These are phyloP conservation scores for Cremastinae sp. DNA, from an alignment of 2,888 invertebrate species.

Conservation along the genomic window DNA sequence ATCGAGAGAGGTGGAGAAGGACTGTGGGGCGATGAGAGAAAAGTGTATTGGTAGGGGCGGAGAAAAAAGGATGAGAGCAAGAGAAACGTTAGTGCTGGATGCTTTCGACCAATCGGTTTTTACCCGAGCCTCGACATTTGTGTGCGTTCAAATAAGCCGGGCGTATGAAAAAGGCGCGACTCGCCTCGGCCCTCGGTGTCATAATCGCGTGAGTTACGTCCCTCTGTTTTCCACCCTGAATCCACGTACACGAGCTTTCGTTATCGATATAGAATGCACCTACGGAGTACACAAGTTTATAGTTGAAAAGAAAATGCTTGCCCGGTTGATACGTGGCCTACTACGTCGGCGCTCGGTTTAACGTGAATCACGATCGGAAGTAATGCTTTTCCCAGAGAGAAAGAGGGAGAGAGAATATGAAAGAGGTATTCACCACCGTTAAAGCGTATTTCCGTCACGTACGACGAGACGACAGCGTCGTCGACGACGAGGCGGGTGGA, in stretches of 20 bases:
- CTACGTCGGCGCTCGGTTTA: constrained; percentile 53
- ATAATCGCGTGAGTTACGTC: not conserved
- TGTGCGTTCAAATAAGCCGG: constrained; percentile 13
- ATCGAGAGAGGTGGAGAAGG: constrained; percentile 28
- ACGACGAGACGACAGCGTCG: constrained; percentile 34
- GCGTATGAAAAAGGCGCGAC: constrained; percentile 13
- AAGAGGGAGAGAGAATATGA: too few species aligned
- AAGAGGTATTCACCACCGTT: constrained; percentile 45
- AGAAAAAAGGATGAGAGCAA: constrained; percentile 55
- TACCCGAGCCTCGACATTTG: constrained; percentile 36
- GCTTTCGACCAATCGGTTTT: constrained; percentile 58
- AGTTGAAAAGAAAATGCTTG: constrained; percentile 30
- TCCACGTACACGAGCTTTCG: not conserved
- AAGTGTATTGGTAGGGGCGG: constrained; percentile 53
- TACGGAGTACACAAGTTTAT: not conserved
- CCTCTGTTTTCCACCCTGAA: not conserved
- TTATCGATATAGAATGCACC: constrained; percentile 7
- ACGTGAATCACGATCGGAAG: constrained; percentile 66
- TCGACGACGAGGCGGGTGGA: not conserved
- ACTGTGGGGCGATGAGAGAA: constrained; percentile 32
- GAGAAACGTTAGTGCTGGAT: constrained; percentile 24
- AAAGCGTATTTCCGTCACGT: constrained; percentile 66
- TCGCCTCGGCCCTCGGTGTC: not conserved
- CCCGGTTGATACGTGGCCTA: constrained; percentile 54
- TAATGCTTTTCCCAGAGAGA: constrained; percentile 59